Base-by-base conservation (phyloP, 2,888 invertebrate genomes). In the Agriopis leucophaearia region DNA sequence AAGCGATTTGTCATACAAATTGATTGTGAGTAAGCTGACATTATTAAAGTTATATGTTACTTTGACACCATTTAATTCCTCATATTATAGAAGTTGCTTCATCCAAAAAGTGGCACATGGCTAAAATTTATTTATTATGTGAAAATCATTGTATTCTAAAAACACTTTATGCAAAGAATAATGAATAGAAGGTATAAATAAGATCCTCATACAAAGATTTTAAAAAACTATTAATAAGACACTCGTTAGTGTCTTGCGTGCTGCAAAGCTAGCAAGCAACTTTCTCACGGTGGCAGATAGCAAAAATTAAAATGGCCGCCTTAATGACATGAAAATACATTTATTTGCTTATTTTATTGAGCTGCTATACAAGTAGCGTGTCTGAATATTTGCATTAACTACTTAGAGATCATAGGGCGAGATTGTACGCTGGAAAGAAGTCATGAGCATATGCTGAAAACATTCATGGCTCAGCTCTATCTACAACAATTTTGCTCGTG, bases 1-100 rank as follows among this genome's bases (percentile, higher is more conserved):
- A 70, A 68, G 51, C 66, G 70, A 66, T 74, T 71, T 73, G 71
- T 74, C 68, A 66, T 70, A 69, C 66, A 71, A 73, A 72, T 71
- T 68, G 59, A 70, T 60, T 69, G 64, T 66, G 35, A 52, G 60
- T 59, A 62, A 27, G 59, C 52, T 58, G 66, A 50, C 40, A 44
- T 18, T 40, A 40, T 42, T 55, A 42, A 42, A 27, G 40, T 27
- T 0, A 2, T 15, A 13, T 15, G n/a, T 15, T 35, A 18, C 13
- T 18, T 27, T 50, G 27, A 50, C 13, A 48, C 13, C 27, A 27
- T 6, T 3, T 50, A 47, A 18, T 16, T 16, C 10, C 38, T 10
- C 38, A 10, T 47, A 2, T 16, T 18, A 5, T 9, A 47, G 27
- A 27, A 16, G 16, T 18, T 47, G 7, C 45, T 7, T 45, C 7